These are phyloP conservation scores for Drosophila insularis DNA, from an alignment of 1,140 invertebrate genomes.

Conservation along the genomic window DNA sequence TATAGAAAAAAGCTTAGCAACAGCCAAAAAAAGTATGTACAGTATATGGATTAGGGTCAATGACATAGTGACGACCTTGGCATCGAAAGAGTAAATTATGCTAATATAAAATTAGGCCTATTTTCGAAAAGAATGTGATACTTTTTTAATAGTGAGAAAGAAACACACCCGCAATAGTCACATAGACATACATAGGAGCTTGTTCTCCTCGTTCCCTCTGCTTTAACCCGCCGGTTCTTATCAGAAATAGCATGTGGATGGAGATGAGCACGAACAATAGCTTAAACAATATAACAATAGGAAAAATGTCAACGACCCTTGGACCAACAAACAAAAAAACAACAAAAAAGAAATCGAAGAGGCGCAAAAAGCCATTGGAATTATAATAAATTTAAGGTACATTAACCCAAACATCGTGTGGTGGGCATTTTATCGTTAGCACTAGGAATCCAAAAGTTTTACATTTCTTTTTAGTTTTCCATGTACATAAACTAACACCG, in stretches of 20 bases:
- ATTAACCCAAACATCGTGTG: conserved; percentile 60
- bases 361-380: conserved; percentile 50
- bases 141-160: neutral
- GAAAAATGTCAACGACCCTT: conserved; percentile 77
- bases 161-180: neutral
- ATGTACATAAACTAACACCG: conserved; percentile 8
- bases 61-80: neutral
- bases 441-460: neutral
- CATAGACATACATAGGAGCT: no score
- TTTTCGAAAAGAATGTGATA: neutral
- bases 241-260: conserved; percentile 16
- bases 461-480: neutral
- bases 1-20: no score
- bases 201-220: neutral
- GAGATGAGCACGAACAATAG: conserved; percentile 48
- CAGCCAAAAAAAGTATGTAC: no score
- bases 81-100: neutral
- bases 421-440: neutral
- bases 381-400: conserved; percentile 80
- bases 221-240: conserved; percentile 20
- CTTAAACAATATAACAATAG: conserved; percentile 50
- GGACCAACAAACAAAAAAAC: conserved; percentile 10
- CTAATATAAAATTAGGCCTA: neutral
- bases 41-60: neutral
- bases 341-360: conserved; percentile 33